Base-by-base conservation (phyloP, 2,888 invertebrate genomes). In the Augochlorella aurata region DNA sequence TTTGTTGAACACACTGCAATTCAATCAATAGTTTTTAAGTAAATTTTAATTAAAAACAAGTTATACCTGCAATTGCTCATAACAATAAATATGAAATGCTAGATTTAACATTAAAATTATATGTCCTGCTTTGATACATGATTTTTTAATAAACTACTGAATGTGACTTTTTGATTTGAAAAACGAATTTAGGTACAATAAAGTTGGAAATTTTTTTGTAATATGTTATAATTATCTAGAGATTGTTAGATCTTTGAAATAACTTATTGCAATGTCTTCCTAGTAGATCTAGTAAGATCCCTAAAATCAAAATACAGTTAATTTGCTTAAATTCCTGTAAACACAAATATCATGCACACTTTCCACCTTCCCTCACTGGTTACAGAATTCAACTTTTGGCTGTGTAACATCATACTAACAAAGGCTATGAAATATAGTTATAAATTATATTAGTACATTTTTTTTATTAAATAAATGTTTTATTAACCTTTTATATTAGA, bases 311-410 rank as follows among this genome's bases (percentile, higher is more conserved):
- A 63, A 68, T 44, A 63, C 58, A 52, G 21, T 75, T 74, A 68
- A 72, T 44, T 52, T 68, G 24, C 63, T 69, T 68, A 16, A 38
- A 14, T 49, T 65, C 69, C 69, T 47, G 24, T 38, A 69, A 5
- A 29, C 45, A 49, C 52, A 72, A 50, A 52, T 58, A 3, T 58
- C 45, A 50, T 65, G 58, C 61, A 68, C 47, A 50, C 18, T 38
- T 65, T 65, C 65, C 54, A 49, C 44, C 44, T 69, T 29, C 65
- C 73, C 49, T 74, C 79, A 52, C 69, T 74, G 21, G 67, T 52
- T 12, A 47, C 3, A 63, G 54, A 49, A 58, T 18, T 58, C 50
- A 69, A 14, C 52, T 16, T 66, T 10, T 38, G 44, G 16, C 24
- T 18, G 50, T 38, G 45, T 54, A 63, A 47, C 10, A 45, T 18